phyloP scores from a whole-genome alignment of 2,888 invertebrate genomes.

The Zygogramma bicolorata region DNA sequence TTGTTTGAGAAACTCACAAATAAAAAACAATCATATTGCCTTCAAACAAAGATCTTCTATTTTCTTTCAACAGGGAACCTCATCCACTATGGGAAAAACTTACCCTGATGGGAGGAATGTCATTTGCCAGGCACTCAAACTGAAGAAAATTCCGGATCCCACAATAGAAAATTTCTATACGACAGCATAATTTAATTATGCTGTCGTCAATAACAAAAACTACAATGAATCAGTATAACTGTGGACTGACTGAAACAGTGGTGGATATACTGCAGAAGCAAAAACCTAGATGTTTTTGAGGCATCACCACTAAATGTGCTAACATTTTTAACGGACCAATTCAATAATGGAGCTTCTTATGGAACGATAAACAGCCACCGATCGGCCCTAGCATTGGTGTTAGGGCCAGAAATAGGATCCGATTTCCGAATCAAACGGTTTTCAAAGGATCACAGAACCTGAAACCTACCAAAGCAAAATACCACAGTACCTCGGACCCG shows the following conservation, averaged over 20 bases:
- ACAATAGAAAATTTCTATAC: too few relatives aligned
- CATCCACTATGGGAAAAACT: too few relatives aligned
- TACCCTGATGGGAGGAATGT: not conserved
- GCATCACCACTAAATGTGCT: not conserved
- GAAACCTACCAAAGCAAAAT: too few relatives aligned
- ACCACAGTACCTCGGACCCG: constrained; percentile 28
- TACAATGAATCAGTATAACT: too few relatives aligned
- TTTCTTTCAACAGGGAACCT: too few relatives aligned
- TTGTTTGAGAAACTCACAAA: not conserved
- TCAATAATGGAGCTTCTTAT: constrained; percentile 8
- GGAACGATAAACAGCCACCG: not conserved
- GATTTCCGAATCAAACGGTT: constrained; percentile 2
- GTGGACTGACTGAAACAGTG: not conserved
- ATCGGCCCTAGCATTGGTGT: constrained; percentile 16
- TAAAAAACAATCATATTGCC: not conserved
- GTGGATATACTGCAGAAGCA: too few relatives aligned
- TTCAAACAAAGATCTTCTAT: not conserved
- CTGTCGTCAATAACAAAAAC: not conserved
- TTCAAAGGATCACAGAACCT: constrained; percentile 21
- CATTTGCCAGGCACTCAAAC: not conserved
- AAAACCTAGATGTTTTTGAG: not conserved
- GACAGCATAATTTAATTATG: too few relatives aligned
- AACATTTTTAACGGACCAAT: not conserved
- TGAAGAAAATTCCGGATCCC: too few relatives aligned
- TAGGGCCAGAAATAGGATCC: too few relatives aligned